Base-by-base conservation (phyloP, 2,113 vertebrate genomes). In the Istiophorus platypterus region DNA sequence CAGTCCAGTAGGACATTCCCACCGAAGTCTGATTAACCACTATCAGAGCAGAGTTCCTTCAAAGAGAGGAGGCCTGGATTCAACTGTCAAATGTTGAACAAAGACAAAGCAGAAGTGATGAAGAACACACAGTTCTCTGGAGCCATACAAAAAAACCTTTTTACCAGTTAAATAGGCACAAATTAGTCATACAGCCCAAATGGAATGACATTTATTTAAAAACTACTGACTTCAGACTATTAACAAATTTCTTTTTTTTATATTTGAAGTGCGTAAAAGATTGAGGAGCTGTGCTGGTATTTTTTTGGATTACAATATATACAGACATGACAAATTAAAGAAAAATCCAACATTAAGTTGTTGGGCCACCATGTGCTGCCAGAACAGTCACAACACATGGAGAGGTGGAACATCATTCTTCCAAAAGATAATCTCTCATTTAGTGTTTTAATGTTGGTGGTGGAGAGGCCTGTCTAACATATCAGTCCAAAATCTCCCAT, bases 1-100 rank as follows among this genome's bases (percentile, higher is more conserved):
- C 96, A 57, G 94, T 95, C 96, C 96, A 97, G 92, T 96, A 97
- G 22, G 92, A 93, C 96, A 97, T 97, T 88, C 69, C 77, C 71
- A 22, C 41, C 75, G 64, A 65, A 81, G 22, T 57, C n/a, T 45
- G 54, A 67, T 26, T 34, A 34, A 29, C 42, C 34, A 41, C 31
- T 34, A 8, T 57, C 51, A 63, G 65, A 72, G 69, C 56, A 62
- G 29, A 54, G 67, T 8, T 68, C 41, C 47, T 59, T 26, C 42
- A 69, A 8, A 75, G n/a, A 72, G 26, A 72, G 27, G 37, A 63
- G 58, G 29, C 0, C 22, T 65, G 64, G 72, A 75, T 58, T 63
- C 73, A 79, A 34, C 61, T 6, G 47, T 70, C 61, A 66, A n/a
- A n/a, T 13, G 61, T 81, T 87, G 79, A 58, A 89, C 20, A n/a